Conservation (phyloP, 2,888 invertebrate genomes). For the Marronus borbonicus region DNA sequence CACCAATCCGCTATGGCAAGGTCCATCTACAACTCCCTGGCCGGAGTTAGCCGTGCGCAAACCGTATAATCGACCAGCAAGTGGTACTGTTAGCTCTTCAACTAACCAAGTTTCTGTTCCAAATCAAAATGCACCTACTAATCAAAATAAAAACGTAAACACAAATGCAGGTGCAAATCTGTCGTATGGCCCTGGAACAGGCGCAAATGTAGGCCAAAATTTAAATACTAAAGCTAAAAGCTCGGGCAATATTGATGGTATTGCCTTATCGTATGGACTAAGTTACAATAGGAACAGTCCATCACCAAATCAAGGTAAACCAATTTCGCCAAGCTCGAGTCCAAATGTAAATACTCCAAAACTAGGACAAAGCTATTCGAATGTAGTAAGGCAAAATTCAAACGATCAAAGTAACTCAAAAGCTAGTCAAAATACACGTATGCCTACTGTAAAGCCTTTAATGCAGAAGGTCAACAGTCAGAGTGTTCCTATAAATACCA, state of each 20-base stretch:
- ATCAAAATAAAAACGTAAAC: no score
- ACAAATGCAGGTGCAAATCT: constrained; percentile 4
- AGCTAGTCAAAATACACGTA: constrained; percentile 18
- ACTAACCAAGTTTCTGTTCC: background rate
- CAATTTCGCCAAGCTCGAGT: background rate
- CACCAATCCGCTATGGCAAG: constrained; percentile 19
- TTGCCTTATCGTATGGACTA: constrained; percentile 48
- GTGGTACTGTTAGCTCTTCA: background rate
- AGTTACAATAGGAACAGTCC: constrained; percentile 18
- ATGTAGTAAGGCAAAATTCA: constrained; percentile 21
- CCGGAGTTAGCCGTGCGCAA: constrained; percentile 58
- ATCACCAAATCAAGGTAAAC: constrained; percentile 8
- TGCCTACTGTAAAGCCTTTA: constrained; percentile 11
- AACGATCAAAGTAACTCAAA: constrained; percentile 24
- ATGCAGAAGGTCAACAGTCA: constrained; percentile 12
- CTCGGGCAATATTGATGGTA: constrained; percentile 33
- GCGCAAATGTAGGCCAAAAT: constrained; percentile 20
- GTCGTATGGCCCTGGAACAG: constrained; percentile 26
- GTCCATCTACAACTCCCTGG: constrained; percentile 59
- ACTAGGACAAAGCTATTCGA: background rate
- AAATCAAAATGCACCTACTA: background rate
- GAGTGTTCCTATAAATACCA: background rate
- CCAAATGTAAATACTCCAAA: constrained; percentile 19
- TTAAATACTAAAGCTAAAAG: background rate
- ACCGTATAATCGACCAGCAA: constrained; percentile 48